Percentiles rank a stretch among this genome's conserved stretches.
Evolutionary conservation across 2,113 vertebrate genomes (phyloP).

Genomic region (Penelope pileata): DNA sequence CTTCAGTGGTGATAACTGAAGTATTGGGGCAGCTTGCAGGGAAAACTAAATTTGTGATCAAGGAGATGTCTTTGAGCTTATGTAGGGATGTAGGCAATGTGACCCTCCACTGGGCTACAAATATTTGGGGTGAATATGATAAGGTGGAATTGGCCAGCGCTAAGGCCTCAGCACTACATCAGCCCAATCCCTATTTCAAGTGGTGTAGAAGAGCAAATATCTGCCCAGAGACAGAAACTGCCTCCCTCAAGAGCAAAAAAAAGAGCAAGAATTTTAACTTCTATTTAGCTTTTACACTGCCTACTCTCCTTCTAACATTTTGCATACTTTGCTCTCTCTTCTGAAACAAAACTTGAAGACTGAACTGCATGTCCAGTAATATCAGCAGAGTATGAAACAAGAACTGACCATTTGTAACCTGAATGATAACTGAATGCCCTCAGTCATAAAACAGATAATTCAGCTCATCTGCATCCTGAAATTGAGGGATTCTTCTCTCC

Average conservation of each 20-base stretch:
- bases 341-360: background rate
- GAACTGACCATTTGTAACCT: background rate
- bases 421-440: background rate
- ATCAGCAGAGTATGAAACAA: background rate
- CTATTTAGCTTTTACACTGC: background rate
- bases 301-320: background rate
- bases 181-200: background rate
- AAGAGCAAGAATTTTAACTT: background rate
- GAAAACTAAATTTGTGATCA: conserved; percentile 43
- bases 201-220: background rate
- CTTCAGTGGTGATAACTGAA: background rate
- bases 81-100: background rate
- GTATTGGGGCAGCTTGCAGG: background rate
- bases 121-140: background rate
- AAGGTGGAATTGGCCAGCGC: background rate
- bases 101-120: background rate
- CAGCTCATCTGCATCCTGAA: background rate
- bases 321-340: background rate
- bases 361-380: background rate
- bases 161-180: background rate
- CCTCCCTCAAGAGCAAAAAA: background rate
- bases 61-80: background rate
- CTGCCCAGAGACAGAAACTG: background rate
- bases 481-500: background rate
- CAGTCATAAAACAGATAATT: background rate